Conservation (phyloP, 2,797 vertebrate genomes). For the Hydrolagus colliei region DNA sequence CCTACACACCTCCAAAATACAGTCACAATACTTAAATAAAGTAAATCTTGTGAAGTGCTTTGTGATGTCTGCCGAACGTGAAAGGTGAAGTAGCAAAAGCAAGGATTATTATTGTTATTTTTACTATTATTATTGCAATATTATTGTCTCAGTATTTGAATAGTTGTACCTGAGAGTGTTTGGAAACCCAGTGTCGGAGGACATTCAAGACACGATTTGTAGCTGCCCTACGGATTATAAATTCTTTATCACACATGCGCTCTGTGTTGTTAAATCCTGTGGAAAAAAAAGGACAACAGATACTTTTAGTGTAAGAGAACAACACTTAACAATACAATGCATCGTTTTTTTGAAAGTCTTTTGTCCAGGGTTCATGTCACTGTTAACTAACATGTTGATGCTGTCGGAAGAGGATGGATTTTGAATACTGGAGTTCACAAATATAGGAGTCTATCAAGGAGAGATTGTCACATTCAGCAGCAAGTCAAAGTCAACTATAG, state of each 20-base stretch:
- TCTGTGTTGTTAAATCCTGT: slow-evolving; percentile 85
- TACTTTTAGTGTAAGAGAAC: slow-evolving; percentile 12
- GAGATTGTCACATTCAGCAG: neutral
- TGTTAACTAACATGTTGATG: neutral
- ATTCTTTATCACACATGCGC: slow-evolving; percentile 89
- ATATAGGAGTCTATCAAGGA: too few relatives aligned
- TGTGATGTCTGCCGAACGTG: too few relatives aligned
- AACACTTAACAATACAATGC: neutral
- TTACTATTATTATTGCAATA: neutral
- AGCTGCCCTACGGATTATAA: slow-evolving; percentile 91
- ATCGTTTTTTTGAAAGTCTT: neutral
- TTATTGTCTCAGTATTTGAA: neutral
- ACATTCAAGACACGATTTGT: slow-evolving; percentile 93
- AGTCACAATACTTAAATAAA: too few relatives aligned
- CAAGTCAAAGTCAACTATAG: neutral
- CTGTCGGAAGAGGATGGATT: neutral
- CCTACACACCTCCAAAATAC: too few relatives aligned
- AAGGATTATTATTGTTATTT: too few relatives aligned
- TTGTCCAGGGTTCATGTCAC: too few relatives aligned
- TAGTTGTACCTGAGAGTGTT: slow-evolving; percentile 83
- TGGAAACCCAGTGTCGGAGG: slow-evolving; percentile 94
- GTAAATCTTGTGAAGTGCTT: too few relatives aligned
- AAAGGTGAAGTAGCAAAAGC: too few relatives aligned
- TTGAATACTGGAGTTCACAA: neutral
- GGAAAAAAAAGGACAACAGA: slow-evolving; percentile 6